Evolutionary conservation across 1,140 invertebrate species (phyloP), one percentile per base, ranked within the genome.

Genomic region (Hyposmocoma kahamanoa): DNA sequence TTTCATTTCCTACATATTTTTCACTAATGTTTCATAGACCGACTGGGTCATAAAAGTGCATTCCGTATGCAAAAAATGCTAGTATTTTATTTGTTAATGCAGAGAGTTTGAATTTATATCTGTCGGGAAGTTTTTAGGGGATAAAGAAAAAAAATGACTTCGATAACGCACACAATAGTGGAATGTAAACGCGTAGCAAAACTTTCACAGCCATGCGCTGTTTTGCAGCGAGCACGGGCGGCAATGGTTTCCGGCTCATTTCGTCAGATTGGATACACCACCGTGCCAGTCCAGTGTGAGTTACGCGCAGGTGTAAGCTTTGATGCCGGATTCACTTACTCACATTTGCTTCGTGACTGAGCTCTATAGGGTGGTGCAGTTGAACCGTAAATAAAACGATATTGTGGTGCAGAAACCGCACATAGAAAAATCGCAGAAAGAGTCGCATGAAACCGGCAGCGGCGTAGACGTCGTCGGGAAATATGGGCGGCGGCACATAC

Each of bases 391-490:
- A 77, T 75, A 76, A 72, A 73, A 66, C 66, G 58, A 64, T 59
- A 71, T 72, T 75, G 70, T 72, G 59, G 61, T 50, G 60, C 67
- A 71, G 74, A 76, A 82, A 74, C 72, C 70, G 63, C 72, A 67
- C 69, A 69, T 82, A 62, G 64, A 78, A 80, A 79, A 78, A 80
- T 65, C 67, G 67, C 64, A n/a, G n/a, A 50, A 52, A 72, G 61
- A 59, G 68, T 80, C 69, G 76, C 71, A 71, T 80, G 76, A 79
- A 83, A 69, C 74, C 67, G 74, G 66, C 70, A 11, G 68, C 62
- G 38, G 19, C 53, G 58, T 71, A 78, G 67, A 73, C 70, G 67
- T 67, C 62, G 67, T 67, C 62, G 66, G 70, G 69, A 83, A 74
- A 77, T 83, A 80, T 80, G 65, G 66, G 50, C 53, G 55, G 69